phyloP scores from a whole-genome alignment of 2,888 invertebrate genomes.

The Xestia c-nigrum region DNA sequence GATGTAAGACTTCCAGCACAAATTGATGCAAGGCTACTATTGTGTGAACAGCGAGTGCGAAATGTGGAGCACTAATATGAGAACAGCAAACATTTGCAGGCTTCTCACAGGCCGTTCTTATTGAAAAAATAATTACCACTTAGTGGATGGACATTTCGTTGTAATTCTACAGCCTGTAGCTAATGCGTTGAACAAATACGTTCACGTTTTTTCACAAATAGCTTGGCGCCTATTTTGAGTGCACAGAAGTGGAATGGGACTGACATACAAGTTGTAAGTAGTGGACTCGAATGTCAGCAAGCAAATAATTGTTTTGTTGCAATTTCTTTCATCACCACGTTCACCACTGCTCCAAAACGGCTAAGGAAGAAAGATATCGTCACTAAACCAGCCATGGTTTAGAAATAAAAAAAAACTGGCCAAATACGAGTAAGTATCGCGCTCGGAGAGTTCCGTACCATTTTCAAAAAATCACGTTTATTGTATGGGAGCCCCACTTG shows the following conservation, averaged over 20 bases:
- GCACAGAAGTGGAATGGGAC: background rate
- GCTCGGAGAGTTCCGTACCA: too few relatives aligned
- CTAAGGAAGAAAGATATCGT: background rate
- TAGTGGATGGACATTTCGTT: slow-evolving; percentile 50
- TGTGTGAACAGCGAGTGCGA: slow-evolving; percentile 75
- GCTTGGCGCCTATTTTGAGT: slow-evolving; percentile 49
- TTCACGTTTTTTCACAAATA: slow-evolving; percentile 45
- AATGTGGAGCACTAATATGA: slow-evolving; percentile 76
- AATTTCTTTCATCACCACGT: background rate
- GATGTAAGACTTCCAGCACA: slow-evolving; percentile 70
- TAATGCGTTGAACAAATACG: slow-evolving; percentile 51
- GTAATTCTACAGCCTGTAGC: slow-evolving; percentile 46
- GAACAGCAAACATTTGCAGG: slow-evolving; percentile 74
- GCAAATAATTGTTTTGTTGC: background rate
- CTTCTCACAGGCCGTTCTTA: slow-evolving; percentile 57
- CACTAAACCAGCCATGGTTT: background rate
- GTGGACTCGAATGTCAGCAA: background rate
- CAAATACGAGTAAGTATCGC: too few relatives aligned
- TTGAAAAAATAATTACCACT: slow-evolving; percentile 62
- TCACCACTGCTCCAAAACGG: background rate
- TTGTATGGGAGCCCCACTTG: too few relatives aligned
- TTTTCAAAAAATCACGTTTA: too few relatives aligned
- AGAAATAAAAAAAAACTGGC: background rate
- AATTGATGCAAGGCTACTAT: slow-evolving; percentile 80
- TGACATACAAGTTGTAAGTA: background rate